Evolutionary conservation across 2,113 vertebrate species (phyloP).

Genomic region (Upupa epops): DNA sequence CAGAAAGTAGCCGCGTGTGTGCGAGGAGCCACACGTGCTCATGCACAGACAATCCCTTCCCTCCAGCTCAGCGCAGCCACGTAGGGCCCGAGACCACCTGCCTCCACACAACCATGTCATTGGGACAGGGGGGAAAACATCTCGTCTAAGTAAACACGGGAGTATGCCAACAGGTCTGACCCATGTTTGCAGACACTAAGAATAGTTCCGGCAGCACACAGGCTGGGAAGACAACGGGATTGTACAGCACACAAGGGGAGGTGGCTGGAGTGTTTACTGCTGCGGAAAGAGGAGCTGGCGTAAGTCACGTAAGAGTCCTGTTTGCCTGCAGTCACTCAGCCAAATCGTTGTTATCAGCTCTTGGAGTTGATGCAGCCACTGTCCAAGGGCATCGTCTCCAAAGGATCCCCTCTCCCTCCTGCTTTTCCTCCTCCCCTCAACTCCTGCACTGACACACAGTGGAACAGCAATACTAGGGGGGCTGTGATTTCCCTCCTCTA

Average conservation of each 20-base stretch:
- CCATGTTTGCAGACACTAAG: background rate
- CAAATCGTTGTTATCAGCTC: background rate
- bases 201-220: background rate
- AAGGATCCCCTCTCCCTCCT: background rate
- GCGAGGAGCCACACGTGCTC: background rate
- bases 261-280: background rate
- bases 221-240: rapidly evolving
- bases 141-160: background rate
- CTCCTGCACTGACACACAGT: background rate
- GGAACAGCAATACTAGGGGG: rapidly evolving
- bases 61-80: rapidly evolving
- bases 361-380: background rate
- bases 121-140: background rate
- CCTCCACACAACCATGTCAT: background rate
- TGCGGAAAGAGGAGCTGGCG: background rate
- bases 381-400: rapidly evolving
- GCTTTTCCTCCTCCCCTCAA: background rate
- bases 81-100: background rate
- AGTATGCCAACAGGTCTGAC: background rate
- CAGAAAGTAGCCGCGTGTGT: background rate
- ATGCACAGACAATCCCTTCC: background rate
- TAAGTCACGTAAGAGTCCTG: background rate
- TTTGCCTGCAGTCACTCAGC: background rate
- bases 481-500: rapidly evolving
- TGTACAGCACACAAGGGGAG: no score